phyloP scores from a whole-genome alignment of 2,888 invertebrate genomes.

The Celastrina argiolus region DNA sequence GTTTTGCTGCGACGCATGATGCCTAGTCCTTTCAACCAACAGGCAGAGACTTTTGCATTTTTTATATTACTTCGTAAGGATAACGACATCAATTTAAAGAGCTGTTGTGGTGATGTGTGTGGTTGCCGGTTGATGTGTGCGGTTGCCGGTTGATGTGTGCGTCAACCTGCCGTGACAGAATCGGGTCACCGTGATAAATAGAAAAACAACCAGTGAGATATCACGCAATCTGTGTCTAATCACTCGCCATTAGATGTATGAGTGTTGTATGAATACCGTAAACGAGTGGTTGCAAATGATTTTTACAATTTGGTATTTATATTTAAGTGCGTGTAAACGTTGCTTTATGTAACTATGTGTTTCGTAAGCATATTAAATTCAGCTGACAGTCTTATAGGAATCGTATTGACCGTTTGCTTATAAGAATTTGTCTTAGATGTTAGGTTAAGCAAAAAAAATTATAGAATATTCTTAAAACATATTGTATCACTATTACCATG shows the following conservation, averaged over 20 bases:
- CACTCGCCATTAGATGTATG: neutral
- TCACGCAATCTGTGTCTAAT: conserved; percentile 31
- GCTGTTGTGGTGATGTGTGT: no score
- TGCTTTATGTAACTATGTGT: no score
- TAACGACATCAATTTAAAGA: conserved; percentile 17
- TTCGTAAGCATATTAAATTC: no score
- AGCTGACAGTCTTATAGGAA: no score
- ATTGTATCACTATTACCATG: no score
- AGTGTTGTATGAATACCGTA: neutral
- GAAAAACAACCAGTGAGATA: conserved; percentile 34
- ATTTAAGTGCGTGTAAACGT: no score
- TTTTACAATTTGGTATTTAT: neutral
- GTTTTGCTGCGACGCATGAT: neutral
- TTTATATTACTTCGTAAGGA: neutral
- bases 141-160: conserved; percentile 23
- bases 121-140: neutral
- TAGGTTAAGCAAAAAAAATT: no score
- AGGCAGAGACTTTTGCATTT: no score
- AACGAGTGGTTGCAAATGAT: neutral
- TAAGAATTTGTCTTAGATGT: no score
- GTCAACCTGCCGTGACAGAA: conserved; percentile 31
- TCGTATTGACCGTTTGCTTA: no score
- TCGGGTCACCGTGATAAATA: conserved; percentile 36
- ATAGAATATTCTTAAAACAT: no score
- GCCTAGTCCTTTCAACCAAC: neutral